Base-by-base conservation (phyloP, 1,140 invertebrate genomes). In the Polypedilum pembai region DNA sequence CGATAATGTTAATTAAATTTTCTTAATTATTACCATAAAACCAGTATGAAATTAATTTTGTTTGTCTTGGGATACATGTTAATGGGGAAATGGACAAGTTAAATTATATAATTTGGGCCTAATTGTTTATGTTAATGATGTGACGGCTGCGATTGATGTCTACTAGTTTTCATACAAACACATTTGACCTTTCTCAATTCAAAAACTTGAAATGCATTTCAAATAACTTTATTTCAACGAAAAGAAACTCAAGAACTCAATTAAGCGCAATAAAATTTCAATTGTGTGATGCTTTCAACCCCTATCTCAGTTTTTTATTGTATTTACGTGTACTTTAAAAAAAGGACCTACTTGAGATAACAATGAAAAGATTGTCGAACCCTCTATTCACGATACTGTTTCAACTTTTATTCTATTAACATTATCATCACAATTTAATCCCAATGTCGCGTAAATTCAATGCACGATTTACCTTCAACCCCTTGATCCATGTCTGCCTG, bases 371-470 rank as follows among this genome's bases (percentile, higher is more conserved):
- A 33, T 33, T 33, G 24, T 33, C 24, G 24, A 33, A 33, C 24
- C 24, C 24, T 33, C 24, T 33, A n/a, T n/a, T n/a, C n/a, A n/a
- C n/a, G 24, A 33, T 33, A 33, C 24, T 33, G 24, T 69, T 69
- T 69, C 65, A 69, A 8, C 24, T 5, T 8, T 69, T 18, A 69
- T 69, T 18, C 65, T 69, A 69, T 69, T 69, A 69, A 7, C 65
- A 69, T 69, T 69, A 69, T 69, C 65, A 20, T 69, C 65, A 69
- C 65, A 69, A 15, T 69, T 69, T 69, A 69, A 21, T 20, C 65
- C 17, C 65, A 69, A 69, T 20, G 12, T 56, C n/a, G 7, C 12
- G 10, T 4, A 56, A 56, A 56, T 56, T 33, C 24, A 33, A 33
- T 33, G 24, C 24, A 33, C 24, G 24, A 33, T 33, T 33, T 33